phyloP scores from a whole-genome alignment of 2,797 vertebrate species.

The Heterohyrax brucei region DNA sequence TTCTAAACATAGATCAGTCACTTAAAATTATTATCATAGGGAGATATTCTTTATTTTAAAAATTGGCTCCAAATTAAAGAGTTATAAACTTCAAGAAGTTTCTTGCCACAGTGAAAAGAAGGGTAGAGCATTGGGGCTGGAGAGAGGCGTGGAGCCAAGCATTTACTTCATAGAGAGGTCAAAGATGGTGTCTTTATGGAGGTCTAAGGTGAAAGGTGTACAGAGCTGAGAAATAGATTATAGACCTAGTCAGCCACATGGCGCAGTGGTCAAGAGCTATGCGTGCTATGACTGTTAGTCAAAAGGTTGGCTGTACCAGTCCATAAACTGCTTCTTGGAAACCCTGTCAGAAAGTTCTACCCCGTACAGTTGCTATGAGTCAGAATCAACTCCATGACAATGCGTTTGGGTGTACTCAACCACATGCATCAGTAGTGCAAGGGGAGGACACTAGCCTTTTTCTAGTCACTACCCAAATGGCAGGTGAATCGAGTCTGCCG shows the following conservation, averaged over 20 bases:
- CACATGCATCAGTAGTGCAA: neutral
- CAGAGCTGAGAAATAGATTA: neutral
- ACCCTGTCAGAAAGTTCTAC: no score
- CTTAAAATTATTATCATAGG: neutral
- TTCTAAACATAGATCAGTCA: neutral
- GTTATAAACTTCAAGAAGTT: neutral
- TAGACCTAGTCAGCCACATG: neutral
- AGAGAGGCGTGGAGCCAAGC: neutral
- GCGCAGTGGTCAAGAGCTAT: no score
- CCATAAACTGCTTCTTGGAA: no score
- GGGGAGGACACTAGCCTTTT: neutral
- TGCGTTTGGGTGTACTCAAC: neutral
- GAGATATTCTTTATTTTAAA: constrained; percentile 24
- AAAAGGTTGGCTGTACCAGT: no score
- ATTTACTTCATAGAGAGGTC: neutral
- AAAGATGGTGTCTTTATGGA: neutral
- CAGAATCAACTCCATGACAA: no score
- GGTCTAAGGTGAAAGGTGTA: neutral
- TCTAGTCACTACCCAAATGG: neutral
- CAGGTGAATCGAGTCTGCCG: neutral
- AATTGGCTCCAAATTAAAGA: constrained; percentile 10
- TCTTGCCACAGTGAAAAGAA: neutral
- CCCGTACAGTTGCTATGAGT: no score
- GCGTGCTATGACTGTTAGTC: no score
- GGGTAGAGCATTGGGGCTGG: rapidly evolving